These are phyloP conservation scores for Lasiurus cinereus DNA, from an alignment of 2,113 vertebrate genomes.

Conservation along the genomic window DNA sequence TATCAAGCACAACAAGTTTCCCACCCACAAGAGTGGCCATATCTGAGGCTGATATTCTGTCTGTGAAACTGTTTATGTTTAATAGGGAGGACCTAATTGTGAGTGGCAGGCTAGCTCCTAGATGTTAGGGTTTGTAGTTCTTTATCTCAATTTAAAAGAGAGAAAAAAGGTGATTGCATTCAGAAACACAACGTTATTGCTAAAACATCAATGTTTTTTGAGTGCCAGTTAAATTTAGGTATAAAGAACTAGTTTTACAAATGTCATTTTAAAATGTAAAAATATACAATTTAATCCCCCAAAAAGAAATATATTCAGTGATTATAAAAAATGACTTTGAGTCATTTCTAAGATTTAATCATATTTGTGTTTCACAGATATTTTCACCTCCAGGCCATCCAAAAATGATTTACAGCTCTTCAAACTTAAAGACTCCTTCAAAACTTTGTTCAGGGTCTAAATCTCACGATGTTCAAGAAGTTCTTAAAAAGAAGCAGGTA, in stretches of 20 bases:
- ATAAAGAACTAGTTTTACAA: conserved; percentile 54
- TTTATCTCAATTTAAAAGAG: conserved; percentile 51
- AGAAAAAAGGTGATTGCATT: neutral
- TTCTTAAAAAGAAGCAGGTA: conserved; percentile 97
- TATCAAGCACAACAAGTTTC: too few relatives aligned
- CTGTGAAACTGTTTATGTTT: conserved; percentile 41
- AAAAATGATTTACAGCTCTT: conserved; percentile 92
- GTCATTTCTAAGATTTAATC: conserved; percentile 39
- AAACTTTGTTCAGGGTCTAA: conserved; percentile 93
- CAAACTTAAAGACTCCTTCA: conserved; percentile 89
- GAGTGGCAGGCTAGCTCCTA: neutral
- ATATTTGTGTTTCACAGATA: conserved; percentile 83
- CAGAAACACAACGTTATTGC: neutral
- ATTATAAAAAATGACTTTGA: conserved; percentile 52
- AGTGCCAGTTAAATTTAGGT: conserved; percentile 10
- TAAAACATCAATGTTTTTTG: conserved; percentile 33
- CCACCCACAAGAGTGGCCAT: neutral
- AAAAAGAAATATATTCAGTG: neutral
- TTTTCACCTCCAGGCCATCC: conserved; percentile 88
- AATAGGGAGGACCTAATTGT: neutral
- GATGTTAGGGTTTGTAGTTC: neutral
- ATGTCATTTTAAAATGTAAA: conserved; percentile 21
- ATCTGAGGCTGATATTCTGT: neutral
- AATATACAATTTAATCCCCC: neutral
- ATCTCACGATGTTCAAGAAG: conserved; percentile 94